Base-by-base conservation (phyloP, 2,113 vertebrate genomes). In the Puma concolor region DNA sequence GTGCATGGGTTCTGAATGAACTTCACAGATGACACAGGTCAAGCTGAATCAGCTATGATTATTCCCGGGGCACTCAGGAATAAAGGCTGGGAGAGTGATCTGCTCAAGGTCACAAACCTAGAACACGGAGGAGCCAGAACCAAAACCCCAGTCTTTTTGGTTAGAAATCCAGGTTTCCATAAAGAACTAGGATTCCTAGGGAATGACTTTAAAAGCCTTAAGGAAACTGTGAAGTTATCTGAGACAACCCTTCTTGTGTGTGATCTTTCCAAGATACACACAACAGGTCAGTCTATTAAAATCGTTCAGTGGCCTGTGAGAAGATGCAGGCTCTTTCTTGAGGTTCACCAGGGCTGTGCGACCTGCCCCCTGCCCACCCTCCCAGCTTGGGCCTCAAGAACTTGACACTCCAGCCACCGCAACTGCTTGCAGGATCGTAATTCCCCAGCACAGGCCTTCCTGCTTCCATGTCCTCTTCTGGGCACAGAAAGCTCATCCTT, bases 281-380 rank as follows among this genome's bases (percentile, higher is more conserved):
- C 0, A 8, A 36, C 23, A 0, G 3, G 17, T 6, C 54, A 14
- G 23, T 33, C 83, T 15, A 5, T 0, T 31, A 13, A 67, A 69
- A 36, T 11, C 13, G 0, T 25, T 38, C 27, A 4, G 0, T 29
- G 17, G 21, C 13, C 2, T 1, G 31, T 1, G 25, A 33, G 19
- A 25, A 71, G 29, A 12, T 0, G 1, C 3, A 57, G 21, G 25
- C 29, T 63, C 64, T 64, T 57, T 8, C 3, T 0, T 0, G 15
- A 74, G 81, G 15, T 19, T 57, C 44, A 16, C 4, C 2, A 67
- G 23, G 27, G 33, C 41, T n/a, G n/a, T 23, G 64, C 16, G 69
- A 48, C 7, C 19, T 14, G 29, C 4, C 21, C n/a, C n/a, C 33
- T 5, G 48, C 36, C 7, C 4, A 19, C 74, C 11, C 33, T 63